Base-by-base conservation (phyloP, 1,140 invertebrate species). In the Anoplolepis gracilipes region DNA sequence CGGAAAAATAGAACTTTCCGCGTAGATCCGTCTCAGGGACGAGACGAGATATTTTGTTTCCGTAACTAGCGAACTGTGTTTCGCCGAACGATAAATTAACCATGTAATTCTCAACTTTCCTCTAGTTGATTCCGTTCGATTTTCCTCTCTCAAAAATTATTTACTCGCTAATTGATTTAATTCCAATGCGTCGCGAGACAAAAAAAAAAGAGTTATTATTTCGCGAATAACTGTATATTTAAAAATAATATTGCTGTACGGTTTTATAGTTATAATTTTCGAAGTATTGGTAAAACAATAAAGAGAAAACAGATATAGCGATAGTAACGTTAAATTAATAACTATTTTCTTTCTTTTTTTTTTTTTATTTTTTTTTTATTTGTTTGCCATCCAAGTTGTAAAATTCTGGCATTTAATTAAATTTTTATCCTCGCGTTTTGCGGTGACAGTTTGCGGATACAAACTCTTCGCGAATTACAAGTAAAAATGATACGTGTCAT, bases 401-500 rank as follows among this genome's bases (percentile, higher is more conserved):
- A 65, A 53, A 53, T 30, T 28, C 53, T 16, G 61, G n/a, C n/a
- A n/a, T 70, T 57, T 36, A 81, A 73, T 39, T 69, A 64, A 69
- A 70, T 57, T 77, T 87, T 70, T 42, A 57, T 72, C 25, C n/a
- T 55, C 25, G 46, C 36, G 16, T 33, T 22, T 30, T 13, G 19
- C 11, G 30, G 6, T 16, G 33, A 82, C 61, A 53, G 46, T 59
- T 46, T 53, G 28, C 42, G 53, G 64, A 49, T 33, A 13, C 49
- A 42, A 42, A 49, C 42, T 67, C n/a, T 57, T 39, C 36, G 61
- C 53, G 1, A n/a, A 13, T 22, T 28, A 33, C 16, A 33, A 1
- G 59, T 46, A 36, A 79, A 49, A 82, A 86, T 33, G 33, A 65
- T 49, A 87, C 70, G 81, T 88, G 84, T 77, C 84, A 86, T 89